A percentile compares a stretch with the other conserved stretches of the same genome.
These are phyloP conservation scores for Drosophila nigromelanica DNA, from an alignment of 1,140 invertebrate genomes.

Conservation along the genomic window DNA sequence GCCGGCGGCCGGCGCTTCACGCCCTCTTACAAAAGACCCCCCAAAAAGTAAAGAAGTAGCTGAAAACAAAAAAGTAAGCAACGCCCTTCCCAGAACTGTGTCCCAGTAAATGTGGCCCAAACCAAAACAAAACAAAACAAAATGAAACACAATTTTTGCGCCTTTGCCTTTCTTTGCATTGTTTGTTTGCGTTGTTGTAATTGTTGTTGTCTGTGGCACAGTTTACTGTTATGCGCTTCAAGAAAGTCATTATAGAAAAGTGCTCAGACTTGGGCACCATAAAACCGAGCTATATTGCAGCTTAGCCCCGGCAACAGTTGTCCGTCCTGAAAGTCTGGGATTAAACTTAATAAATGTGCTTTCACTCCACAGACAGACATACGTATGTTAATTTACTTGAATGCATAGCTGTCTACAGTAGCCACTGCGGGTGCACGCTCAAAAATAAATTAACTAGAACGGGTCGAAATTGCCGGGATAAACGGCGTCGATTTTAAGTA, in stretches of 20 bases:
- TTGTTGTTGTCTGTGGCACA: conserved; percentile 71
- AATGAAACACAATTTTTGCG: conserved; percentile 17
- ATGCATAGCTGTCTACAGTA: background rate
- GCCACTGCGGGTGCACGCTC: background rate
- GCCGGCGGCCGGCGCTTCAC: conserved; percentile 64
- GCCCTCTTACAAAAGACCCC: background rate
- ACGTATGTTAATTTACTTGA: background rate
- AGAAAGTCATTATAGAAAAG: conserved; percentile 38
- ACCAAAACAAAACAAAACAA: conserved; percentile 12
- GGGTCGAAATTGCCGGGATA: too few relatives aligned
- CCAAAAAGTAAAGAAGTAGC: conserved; percentile 35
- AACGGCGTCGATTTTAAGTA: too few relatives aligned
- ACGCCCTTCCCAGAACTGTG: conserved; percentile 24
- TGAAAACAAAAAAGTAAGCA: conserved; percentile 40
- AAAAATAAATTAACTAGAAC: background rate
- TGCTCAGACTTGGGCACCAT: conserved; percentile 23
- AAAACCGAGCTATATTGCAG: background rate
- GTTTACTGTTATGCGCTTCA: conserved; percentile 52
- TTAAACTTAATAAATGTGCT: conserved; percentile 19
- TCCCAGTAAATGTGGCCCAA: conserved; percentile 13
- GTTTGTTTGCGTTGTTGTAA: conserved; percentile 24
- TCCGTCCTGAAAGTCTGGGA: conserved; percentile 3
- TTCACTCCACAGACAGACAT: background rate
- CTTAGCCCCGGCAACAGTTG: conserved; percentile 34
- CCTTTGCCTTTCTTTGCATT: conserved; percentile 19